Base-by-base conservation (phyloP, 2,888 invertebrate genomes). In the Cryptus armator region DNA sequence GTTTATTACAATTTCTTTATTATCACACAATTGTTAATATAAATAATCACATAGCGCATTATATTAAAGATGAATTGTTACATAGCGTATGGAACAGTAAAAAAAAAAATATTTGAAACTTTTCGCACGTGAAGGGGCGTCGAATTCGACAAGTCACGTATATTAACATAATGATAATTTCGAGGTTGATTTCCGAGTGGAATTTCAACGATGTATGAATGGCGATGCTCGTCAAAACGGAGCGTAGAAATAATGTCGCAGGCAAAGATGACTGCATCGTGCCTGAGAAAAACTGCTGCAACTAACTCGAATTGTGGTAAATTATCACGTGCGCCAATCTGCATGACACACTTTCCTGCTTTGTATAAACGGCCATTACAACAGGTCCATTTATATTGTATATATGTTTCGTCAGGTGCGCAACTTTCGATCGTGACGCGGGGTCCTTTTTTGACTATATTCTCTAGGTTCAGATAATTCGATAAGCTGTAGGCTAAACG, bases 401-500 rank as follows among this genome's bases (percentile, higher is more conserved):
- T 10, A 19, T 56, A 16, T 12, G 19, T 53, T 19, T 64, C 12
- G 16, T 64, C 2, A 51, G 64, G 51, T 7, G 46, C 46, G 68
- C 5, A 19, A 32, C 19, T 59, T 51, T 14, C 32, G 43, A 16
- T 51, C 64, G 16, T 16, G 24, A 53, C 51, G n/a, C 56, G 64
- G 14, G 79, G 29, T 56, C 67, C 59, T 62, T 68, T 44, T 37
- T 78, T 24, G 1, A 72, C 37, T 29, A 70, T 44, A n/a, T 78
- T 24, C 2, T 68, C 37, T 29, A 70, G 32, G 19, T 43, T 32
- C 29, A 24, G 4, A n/a, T 71, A 62, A 83, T 53, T 53, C 7
- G 19, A 66, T 37, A 85, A 29, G 14, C 19, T 24, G 59, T 68
- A 79, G 1, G 79, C 79, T 14, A 83, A 48, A 66, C 80, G 71